Conservation (phyloP, 2,888 invertebrate genomes). For the Euplexia lucipara region DNA sequence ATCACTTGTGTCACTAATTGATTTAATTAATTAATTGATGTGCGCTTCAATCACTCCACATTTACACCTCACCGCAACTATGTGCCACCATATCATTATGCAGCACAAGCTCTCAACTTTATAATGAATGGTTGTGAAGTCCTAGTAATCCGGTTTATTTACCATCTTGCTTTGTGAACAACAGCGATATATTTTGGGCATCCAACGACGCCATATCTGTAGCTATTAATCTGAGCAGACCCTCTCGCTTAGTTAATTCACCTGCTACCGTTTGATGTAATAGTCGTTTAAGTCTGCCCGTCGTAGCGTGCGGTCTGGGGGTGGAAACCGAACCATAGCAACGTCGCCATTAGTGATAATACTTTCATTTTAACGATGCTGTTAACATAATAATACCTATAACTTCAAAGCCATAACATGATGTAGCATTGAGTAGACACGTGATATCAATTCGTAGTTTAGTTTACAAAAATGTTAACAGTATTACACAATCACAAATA, state of each 20-base stretch:
- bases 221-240: slow-evolving; percentile 80
- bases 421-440: background rate
- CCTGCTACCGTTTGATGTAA: slow-evolving; percentile 80
- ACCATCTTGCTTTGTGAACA: slow-evolving; percentile 58
- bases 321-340: slow-evolving; percentile 64
- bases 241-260: slow-evolving; percentile 79
- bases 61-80: slow-evolving; percentile 37
- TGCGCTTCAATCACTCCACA: slow-evolving; percentile 30
- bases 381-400: slow-evolving; percentile 8
- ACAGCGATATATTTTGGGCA: slow-evolving; percentile 70
- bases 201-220: slow-evolving; percentile 74
- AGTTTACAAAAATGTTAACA: background rate
- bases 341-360: slow-evolving; percentile 73
- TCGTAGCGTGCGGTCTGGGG: slow-evolving; percentile 66
- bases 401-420: background rate
- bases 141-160: slow-evolving; percentile 55
- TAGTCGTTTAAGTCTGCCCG: slow-evolving; percentile 74
- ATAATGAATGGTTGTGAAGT: slow-evolving; percentile 43
- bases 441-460: background rate
- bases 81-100: slow-evolving; percentile 28
- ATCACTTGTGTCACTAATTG: slow-evolving; percentile 46
- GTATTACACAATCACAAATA: slow-evolving; percentile 17
- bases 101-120: slow-evolving; percentile 28
- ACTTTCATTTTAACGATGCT: slow-evolving; percentile 62
- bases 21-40: slow-evolving; percentile 44